phyloP scores from a whole-genome alignment of 2,113 vertebrate genomes.

The Leucosticte australis region DNA sequence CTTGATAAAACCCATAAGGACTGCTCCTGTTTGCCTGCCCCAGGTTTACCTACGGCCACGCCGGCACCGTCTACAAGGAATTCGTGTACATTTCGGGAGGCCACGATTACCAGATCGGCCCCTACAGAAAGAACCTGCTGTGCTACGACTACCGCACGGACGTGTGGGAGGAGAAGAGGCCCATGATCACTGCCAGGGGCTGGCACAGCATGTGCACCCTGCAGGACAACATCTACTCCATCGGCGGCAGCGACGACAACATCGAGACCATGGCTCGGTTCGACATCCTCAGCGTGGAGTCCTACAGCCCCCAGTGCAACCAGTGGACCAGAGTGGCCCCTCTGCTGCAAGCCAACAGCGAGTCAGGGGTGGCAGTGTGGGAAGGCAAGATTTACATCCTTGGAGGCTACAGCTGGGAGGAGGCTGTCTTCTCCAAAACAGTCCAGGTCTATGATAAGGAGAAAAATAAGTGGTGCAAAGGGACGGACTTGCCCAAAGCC shows the following conservation, averaged over 20 bases:
- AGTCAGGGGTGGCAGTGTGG: conserved; percentile 88
- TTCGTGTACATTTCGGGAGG: conserved; percentile 93
- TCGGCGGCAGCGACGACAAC: conserved; percentile 91
- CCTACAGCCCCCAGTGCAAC: conserved; percentile 83
- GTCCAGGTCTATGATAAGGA: conserved; percentile 88
- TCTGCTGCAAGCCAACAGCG: conserved; percentile 88
- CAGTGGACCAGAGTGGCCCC: conserved; percentile 89
- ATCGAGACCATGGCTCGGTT: conserved; percentile 90
- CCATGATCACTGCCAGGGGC: conserved; percentile 87
- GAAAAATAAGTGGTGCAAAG: conserved; percentile 82
- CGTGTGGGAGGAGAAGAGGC: conserved; percentile 83
- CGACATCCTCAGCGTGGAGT: conserved; percentile 90
- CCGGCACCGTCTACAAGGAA: conserved; percentile 85
- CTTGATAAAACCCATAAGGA: background rate
- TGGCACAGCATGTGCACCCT: conserved; percentile 98
- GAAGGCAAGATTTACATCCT: conserved; percentile 88
- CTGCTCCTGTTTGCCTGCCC: background rate
- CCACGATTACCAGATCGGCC: conserved; percentile 93
- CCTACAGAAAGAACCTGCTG: conserved; percentile 88
- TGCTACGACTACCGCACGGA: conserved; percentile 83
- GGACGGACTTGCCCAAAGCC: conserved; percentile 86
- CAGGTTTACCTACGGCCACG: conserved; percentile 93
- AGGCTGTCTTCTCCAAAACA: conserved; percentile 84
- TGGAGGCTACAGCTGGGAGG: conserved; percentile 96
- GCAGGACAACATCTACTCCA: conserved; percentile 85